Conservation (phyloP, 2,113 vertebrate species). For the Petromus typicus region DNA sequence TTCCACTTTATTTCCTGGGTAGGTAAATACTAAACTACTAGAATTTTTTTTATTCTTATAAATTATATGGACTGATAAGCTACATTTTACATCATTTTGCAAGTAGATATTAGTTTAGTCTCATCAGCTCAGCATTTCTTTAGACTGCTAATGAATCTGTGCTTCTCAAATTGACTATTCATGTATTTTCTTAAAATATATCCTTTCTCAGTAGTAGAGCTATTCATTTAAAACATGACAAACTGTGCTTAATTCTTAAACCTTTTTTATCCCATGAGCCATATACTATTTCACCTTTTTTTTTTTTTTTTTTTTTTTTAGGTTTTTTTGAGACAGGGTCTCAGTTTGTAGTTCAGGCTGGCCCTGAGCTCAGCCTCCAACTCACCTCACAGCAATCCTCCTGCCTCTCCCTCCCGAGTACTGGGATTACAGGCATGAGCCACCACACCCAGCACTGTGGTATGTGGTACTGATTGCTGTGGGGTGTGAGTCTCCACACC, state of each 20-base stretch:
- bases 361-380: too few species aligned
- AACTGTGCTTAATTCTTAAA: constrained; percentile 20
- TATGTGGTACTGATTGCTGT: too few species aligned
- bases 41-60: not conserved
- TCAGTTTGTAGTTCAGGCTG: too few species aligned
- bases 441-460: too few species aligned
- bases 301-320: not conserved
- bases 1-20: not conserved
- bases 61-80: not conserved
- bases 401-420: too few species aligned
- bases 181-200: not conserved
- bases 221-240: not conserved
- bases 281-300: not conserved
- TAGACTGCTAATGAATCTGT: not conserved
- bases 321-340: too few species aligned
- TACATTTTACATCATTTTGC: not conserved
- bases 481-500: too few species aligned
- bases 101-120: not conserved
- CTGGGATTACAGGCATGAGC: too few species aligned
- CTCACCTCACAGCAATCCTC: too few species aligned
- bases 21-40: not conserved
- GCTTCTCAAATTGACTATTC: not conserved
- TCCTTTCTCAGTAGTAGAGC: not conserved
- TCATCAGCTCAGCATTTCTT: not conserved
- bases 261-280: not conserved